These are phyloP conservation scores for Nematostella vectensis DNA, from an alignment of 92 coral and sea anemone genomes.

Conservation along the genomic window DNA sequence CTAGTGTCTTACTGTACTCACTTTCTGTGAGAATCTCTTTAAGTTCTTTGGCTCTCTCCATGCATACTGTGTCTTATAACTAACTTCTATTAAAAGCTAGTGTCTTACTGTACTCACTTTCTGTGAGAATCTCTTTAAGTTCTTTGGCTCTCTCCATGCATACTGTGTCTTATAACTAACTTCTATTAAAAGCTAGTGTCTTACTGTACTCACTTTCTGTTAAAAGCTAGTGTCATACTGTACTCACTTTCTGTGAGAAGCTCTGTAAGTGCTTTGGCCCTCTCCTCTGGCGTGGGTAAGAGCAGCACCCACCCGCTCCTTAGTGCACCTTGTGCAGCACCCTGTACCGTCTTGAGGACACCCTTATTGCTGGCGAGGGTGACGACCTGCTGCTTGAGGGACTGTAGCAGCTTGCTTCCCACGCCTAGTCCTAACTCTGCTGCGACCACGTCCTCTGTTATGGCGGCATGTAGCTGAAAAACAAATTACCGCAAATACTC, in stretches of 20 bases:
- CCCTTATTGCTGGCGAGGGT: conserved; percentile 93
- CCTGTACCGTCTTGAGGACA: conserved; percentile 87
- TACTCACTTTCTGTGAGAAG: conserved; percentile 76
- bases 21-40: too few relatives aligned
- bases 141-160: too few relatives aligned
- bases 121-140: too few relatives aligned
- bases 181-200: too few relatives aligned
- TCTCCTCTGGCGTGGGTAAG: conserved; percentile 94
- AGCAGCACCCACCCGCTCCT: conserved; percentile 91
- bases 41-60: too few relatives aligned
- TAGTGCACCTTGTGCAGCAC: conserved; percentile 93
- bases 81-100: too few relatives aligned
- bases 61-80: too few relatives aligned
- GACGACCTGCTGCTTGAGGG: conserved; percentile 92
- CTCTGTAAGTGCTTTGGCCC: conserved; percentile 88
- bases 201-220: too few relatives aligned
- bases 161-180: too few relatives aligned
- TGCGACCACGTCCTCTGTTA: conserved; percentile 75
- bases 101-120: too few relatives aligned
- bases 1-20: too few relatives aligned
- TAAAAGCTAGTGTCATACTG: neutral
- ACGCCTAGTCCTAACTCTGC: conserved; percentile 88
- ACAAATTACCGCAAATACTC: too few relatives aligned
- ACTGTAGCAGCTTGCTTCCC: conserved; percentile 94
- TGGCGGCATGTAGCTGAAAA: conserved; percentile 89